phyloP scores from a whole-genome alignment of 2,797 vertebrate genomes.

The Salarias fasciatus region DNA sequence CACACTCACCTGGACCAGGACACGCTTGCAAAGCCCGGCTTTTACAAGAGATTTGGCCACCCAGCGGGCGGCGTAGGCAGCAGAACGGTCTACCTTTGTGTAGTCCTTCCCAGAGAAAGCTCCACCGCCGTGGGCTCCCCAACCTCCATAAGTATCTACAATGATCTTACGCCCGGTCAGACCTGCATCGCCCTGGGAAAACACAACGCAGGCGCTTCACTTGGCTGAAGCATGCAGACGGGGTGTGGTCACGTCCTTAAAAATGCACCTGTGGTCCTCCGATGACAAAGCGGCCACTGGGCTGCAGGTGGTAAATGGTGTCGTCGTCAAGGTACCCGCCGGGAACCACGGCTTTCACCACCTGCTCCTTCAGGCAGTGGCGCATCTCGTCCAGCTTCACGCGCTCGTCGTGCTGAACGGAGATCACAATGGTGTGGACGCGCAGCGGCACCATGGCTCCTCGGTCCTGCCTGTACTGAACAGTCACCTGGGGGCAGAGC shows the following conservation, averaged over 20 bases:
- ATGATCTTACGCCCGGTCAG: constrained; percentile 97
- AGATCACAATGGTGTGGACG: constrained; percentile 94
- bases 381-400: constrained; percentile 92
- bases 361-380: constrained; percentile 89
- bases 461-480: constrained; percentile 93
- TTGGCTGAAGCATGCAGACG: no score
- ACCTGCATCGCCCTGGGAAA: constrained; percentile 91
- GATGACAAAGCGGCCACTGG: constrained; percentile 96
- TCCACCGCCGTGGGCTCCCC: constrained; percentile 96
- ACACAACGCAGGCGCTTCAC: background rate
- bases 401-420: constrained; percentile 92
- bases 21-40: constrained; percentile 91
- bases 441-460: constrained; percentile 92
- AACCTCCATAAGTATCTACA: constrained; percentile 95
- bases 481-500: constrained; percentile 86
- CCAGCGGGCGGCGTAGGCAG: constrained; percentile 96
- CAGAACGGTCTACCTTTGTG: constrained; percentile 96
- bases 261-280: constrained; percentile 91
- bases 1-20: constrained; percentile 91
- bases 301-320: constrained; percentile 94
- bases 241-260: no score
- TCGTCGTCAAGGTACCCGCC: constrained; percentile 89
- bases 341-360: constrained; percentile 92
- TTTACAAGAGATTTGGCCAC: constrained; percentile 96
- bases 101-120: constrained; percentile 98